Percentiles rank a stretch among this genome's conserved stretches.
Conservation (phyloP, 2,888 invertebrate genomes). For the Stramonita haemastoma region DNA sequence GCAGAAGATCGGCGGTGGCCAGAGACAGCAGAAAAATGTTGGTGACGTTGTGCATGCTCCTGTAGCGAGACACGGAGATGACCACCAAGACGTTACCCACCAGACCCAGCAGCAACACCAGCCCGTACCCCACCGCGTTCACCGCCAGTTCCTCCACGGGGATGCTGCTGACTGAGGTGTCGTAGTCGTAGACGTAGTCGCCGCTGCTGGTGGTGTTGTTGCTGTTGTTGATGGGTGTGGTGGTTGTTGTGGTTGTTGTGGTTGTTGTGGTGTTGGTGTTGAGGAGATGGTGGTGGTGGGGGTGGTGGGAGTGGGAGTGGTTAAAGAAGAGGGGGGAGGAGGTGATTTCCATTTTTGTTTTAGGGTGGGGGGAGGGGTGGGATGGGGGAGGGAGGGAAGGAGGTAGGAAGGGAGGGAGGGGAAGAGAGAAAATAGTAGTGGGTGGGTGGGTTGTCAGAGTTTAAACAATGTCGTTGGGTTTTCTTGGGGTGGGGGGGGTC, state of each 20-base stretch:
- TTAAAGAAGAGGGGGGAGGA: too few relatives aligned
- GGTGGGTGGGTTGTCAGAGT: too few relatives aligned
- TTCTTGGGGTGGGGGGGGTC: too few relatives aligned
- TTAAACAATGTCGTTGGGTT: too few relatives aligned
- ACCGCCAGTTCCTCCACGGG: constrained; percentile 82
- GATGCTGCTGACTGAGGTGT: constrained; percentile 75
- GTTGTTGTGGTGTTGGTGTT: not conserved
- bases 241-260: not conserved
- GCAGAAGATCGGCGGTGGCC: constrained; percentile 84
- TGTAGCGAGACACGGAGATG: constrained; percentile 80
- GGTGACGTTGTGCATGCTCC: constrained; percentile 82
- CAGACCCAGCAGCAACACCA: constrained; percentile 82
- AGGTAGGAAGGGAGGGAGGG: too few relatives aligned
- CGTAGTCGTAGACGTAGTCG: constrained; percentile 79
- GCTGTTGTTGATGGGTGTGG: not conserved
- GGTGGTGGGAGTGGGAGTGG: too few relatives aligned
- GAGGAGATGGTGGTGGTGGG: too few relatives aligned
- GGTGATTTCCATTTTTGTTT: too few relatives aligned
- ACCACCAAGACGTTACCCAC: constrained; percentile 82
- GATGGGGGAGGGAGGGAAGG: too few relatives aligned
- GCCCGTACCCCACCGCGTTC: constrained; percentile 81
- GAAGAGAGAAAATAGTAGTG: too few relatives aligned
- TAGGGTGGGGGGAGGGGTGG: too few relatives aligned
- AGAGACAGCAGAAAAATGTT: constrained; percentile 85
- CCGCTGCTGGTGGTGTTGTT: not conserved